A percentile compares a stretch with the other conserved stretches of the same genome.
These are phyloP conservation scores for Rhagonycha fulva DNA, from an alignment of 2,888 invertebrate species.

Conservation along the genomic window DNA sequence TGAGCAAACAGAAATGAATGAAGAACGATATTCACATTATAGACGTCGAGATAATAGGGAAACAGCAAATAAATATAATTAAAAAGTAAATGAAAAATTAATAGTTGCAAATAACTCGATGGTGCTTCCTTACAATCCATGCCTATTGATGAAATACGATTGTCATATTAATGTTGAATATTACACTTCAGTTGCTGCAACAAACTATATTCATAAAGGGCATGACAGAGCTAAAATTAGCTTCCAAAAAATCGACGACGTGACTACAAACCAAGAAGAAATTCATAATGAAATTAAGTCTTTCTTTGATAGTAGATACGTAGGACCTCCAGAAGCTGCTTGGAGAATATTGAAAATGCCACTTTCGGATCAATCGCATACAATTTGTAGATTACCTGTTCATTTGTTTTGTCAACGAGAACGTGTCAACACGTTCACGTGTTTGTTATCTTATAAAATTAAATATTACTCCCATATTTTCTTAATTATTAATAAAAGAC, in stretches of 20 bases:
- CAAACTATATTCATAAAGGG: neutral
- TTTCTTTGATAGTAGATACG: neutral
- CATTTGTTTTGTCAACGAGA: too few relatives aligned
- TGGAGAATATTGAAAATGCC: neutral
- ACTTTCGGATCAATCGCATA: neutral
- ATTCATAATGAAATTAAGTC: too few relatives aligned
- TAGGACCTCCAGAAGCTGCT: neutral
- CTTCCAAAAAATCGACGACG: neutral
- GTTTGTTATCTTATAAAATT: conserved; percentile 4
- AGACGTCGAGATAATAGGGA: neutral
- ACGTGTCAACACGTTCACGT: too few relatives aligned
- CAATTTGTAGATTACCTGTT: neutral
- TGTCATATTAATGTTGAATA: neutral
- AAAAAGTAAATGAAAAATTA: neutral
- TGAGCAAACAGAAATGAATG: neutral
- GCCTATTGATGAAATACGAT: neutral
- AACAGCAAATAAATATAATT: too few relatives aligned
- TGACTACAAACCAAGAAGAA: neutral
- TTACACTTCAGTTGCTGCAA: neutral
- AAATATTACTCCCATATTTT: conserved; percentile 7
- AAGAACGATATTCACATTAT: neutral
- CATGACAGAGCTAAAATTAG: neutral
- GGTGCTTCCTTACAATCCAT: neutral
- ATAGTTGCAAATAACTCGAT: neutral
- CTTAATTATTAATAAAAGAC: conserved; percentile 9